These are phyloP conservation scores for Lamellibrachia satsuma DNA, from an alignment of 2,888 invertebrate species.

Conservation along the genomic window DNA sequence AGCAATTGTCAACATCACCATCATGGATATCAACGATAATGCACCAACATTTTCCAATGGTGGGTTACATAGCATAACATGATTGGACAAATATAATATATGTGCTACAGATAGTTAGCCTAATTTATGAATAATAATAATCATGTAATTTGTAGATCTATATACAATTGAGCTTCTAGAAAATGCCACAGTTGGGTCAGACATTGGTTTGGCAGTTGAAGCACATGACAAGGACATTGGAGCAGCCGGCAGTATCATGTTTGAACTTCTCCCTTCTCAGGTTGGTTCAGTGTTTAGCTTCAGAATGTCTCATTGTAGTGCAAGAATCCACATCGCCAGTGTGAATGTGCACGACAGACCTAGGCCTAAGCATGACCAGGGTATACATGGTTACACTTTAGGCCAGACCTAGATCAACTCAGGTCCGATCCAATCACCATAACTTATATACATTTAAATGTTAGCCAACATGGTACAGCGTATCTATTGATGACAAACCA, in stretches of 20 bases:
- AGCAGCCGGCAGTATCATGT: slow-evolving; percentile 20
- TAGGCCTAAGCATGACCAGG: too few species aligned
- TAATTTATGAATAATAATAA: background rate
- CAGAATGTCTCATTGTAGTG: background rate
- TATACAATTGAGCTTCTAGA: slow-evolving; percentile 29
- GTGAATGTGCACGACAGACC: too few species aligned
- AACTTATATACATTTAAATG: too few species aligned
- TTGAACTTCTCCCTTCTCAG: slow-evolving; percentile 26
- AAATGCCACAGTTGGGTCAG: slow-evolving; percentile 21
- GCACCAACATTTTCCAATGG: slow-evolving; percentile 31
- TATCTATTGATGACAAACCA: too few species aligned
- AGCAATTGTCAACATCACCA: slow-evolving; percentile 32
- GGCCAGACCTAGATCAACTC: too few species aligned
- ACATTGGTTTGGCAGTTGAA: background rate
- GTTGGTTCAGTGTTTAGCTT: background rate
- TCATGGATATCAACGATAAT: slow-evolving; percentile 35
- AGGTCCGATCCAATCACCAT: too few species aligned
- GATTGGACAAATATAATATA: background rate
- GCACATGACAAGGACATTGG: slow-evolving; percentile 27
- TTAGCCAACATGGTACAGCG: too few species aligned
- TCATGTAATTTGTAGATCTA: slow-evolving; percentile 25
- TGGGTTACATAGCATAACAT: background rate
- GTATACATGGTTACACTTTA: too few species aligned
- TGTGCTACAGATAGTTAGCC: background rate
- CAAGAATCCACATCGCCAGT: too few species aligned